Evolutionary conservation across 2,113 vertebrate genomes (phyloP).

Genomic region (Camelus bactrianus): DNA sequence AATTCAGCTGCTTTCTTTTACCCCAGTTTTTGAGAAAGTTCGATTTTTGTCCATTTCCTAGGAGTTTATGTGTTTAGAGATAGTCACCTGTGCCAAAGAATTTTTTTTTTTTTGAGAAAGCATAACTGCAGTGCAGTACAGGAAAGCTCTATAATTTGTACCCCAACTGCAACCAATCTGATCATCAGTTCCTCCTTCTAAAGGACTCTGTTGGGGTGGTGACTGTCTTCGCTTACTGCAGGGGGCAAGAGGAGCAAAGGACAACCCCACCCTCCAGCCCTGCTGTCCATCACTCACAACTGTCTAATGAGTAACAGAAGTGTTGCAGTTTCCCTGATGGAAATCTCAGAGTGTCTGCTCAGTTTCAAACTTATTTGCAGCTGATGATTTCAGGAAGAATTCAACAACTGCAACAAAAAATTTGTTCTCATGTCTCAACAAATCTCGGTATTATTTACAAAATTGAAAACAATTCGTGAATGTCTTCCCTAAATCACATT

Average conservation of each 20-base stretch:
- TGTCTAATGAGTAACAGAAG: not conserved
- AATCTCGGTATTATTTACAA: not conserved
- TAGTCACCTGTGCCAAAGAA: not conserved
- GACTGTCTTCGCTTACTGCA: not conserved
- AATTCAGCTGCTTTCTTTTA: not conserved
- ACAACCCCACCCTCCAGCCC: not conserved
- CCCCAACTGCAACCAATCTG: too few relatives aligned
- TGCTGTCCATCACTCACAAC: not conserved
- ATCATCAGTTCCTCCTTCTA: not conserved
- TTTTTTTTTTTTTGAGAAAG: not conserved
- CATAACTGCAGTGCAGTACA: not conserved
- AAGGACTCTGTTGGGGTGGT: not conserved
- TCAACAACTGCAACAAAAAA: not conserved
- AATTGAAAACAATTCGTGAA: not conserved
- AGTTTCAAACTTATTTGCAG: not conserved
- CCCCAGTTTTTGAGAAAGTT: not conserved
- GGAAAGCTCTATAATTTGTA: too few relatives aligned
- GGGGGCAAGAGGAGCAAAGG: not conserved
- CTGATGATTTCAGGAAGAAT: not conserved
- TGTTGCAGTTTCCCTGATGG: not conserved
- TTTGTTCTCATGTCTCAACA: not conserved
- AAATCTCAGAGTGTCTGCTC: not conserved
- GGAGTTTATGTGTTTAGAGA: not conserved
- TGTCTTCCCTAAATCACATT: not conserved
- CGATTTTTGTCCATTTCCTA: not conserved